phyloP scores from a whole-genome alignment of 2,797 vertebrate genomes.

The Masticophis lateralis region DNA sequence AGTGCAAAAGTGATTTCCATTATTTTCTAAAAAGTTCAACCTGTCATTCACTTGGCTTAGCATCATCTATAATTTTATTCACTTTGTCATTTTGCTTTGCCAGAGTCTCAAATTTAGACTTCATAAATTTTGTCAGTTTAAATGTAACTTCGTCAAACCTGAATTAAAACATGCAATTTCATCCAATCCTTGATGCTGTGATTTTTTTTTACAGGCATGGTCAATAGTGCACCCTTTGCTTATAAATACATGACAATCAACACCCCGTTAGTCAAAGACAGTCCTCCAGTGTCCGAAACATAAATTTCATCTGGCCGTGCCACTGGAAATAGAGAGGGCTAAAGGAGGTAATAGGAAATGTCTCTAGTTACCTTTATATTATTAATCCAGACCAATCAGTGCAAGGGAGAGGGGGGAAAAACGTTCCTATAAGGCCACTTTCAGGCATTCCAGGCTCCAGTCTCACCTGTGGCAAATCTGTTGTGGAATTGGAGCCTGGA shows the following conservation, averaged over 20 bases:
- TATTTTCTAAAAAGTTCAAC: not conserved
- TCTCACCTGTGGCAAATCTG: not conserved
- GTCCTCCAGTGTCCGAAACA: not conserved
- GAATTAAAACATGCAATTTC: not conserved
- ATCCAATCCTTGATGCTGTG: not conserved
- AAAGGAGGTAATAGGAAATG: not conserved
- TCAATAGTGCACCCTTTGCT: not conserved
- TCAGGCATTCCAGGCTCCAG: not conserved
- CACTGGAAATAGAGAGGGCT: not conserved
- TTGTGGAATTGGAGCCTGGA: not conserved
- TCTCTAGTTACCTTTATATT: not conserved
- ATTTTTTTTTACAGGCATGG: not conserved
- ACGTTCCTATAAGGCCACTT: not conserved
- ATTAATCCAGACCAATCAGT: not conserved
- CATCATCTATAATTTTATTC: not conserved
- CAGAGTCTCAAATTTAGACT: not conserved
- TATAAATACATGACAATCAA: not conserved
- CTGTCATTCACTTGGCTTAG: not conserved
- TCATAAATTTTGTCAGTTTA: not conserved
- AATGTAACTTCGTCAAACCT: not conserved
- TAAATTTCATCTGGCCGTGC: not conserved
- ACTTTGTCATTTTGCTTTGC: not conserved
- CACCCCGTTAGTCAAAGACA: not conserved
- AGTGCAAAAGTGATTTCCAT: not conserved
- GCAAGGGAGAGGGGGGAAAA: not conserved